phyloP scores from a whole-genome alignment of 53 echinoderm and acorn worm genomes.

The Astropecten irregularis region DNA sequence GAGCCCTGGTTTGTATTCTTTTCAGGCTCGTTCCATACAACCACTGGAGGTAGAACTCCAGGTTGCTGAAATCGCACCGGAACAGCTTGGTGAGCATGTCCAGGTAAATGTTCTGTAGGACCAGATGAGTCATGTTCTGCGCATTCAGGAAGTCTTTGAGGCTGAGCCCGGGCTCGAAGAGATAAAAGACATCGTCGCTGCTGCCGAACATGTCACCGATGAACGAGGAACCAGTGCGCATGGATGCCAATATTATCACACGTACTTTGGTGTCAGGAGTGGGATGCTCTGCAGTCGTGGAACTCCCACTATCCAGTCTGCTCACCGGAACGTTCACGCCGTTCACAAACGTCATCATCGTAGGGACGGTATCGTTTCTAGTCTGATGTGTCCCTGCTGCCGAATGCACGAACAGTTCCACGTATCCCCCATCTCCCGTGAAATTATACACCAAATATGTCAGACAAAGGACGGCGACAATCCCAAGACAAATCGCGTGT shows the following conservation, averaged over 20 bases:
- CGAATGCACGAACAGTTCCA: too few species aligned
- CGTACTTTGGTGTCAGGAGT: constrained; percentile 1
- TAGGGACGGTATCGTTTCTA: too few species aligned
- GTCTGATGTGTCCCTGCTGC: too few species aligned
- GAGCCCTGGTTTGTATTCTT: not conserved
- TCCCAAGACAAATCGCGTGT: too few species aligned
- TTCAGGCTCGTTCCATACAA: constrained; percentile 26
- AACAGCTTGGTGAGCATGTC: constrained; percentile 56
- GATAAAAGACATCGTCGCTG: constrained; percentile 74
- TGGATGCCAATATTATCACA: constrained; percentile 74
- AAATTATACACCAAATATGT: too few species aligned
- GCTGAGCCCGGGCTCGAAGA: constrained; percentile 81
- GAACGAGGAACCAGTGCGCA: constrained; percentile 87
- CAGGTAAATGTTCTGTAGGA: constrained; percentile 60
- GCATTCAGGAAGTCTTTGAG: constrained; percentile 46
- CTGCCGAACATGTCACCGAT: constrained; percentile 71
- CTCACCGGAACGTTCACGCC: too few species aligned
- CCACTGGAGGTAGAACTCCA: constrained; percentile 56
- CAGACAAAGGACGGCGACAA: too few species aligned
- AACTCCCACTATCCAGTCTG: too few species aligned
- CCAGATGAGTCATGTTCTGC: constrained; percentile 38
- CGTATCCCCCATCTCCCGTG: too few species aligned
- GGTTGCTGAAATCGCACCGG: constrained; percentile 58
- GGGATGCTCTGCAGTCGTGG: not conserved
- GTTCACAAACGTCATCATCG: too few species aligned